A percentile compares a stretch with the other conserved stretches of the same genome.
Conservation (phyloP, 2,797 vertebrate genomes). For the Merluccius polli region DNA sequence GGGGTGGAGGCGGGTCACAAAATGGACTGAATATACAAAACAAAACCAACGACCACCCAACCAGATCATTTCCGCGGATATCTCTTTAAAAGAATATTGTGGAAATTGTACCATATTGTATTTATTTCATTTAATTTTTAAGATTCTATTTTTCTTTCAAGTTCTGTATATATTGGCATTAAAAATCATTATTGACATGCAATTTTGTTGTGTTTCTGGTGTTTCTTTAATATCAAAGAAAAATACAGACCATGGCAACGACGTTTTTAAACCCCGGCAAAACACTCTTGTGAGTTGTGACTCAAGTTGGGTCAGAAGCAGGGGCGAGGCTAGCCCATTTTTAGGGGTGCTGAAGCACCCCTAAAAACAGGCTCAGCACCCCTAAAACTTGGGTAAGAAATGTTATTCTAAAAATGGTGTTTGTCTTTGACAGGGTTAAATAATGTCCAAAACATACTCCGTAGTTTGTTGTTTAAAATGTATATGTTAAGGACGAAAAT, state of each 20-base stretch:
- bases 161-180: conserved; percentile 93
- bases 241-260: not conserved
- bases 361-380: too few species aligned
- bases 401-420: too few species aligned
- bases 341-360: not conserved
- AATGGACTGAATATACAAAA: conserved; percentile 24
- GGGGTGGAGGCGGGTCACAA: conserved; percentile 48
- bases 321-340: too few species aligned
- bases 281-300: not conserved
- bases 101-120: conserved; percentile 95
- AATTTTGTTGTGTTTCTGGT: conserved; percentile 13
- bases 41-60: conserved; percentile 18
- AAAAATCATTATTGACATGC: conserved; percentile 86
- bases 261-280: not conserved
- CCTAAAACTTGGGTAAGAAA: too few species aligned
- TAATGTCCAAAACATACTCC: too few species aligned
- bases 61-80: conserved; percentile 66
- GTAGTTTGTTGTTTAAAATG: too few species aligned
- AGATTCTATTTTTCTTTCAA: conserved; percentile 92
- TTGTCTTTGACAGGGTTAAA: too few species aligned
- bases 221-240: conserved; percentile 4
- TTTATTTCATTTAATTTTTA: conserved; percentile 96
- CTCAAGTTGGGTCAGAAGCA: not conserved
- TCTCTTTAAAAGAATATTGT: conserved; percentile 83
- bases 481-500: too few species aligned